Evolutionary conservation across 2,888 invertebrate species (phyloP), one percentile per base, ranked within the genome.

Genomic region (Lamproptera curius): DNA sequence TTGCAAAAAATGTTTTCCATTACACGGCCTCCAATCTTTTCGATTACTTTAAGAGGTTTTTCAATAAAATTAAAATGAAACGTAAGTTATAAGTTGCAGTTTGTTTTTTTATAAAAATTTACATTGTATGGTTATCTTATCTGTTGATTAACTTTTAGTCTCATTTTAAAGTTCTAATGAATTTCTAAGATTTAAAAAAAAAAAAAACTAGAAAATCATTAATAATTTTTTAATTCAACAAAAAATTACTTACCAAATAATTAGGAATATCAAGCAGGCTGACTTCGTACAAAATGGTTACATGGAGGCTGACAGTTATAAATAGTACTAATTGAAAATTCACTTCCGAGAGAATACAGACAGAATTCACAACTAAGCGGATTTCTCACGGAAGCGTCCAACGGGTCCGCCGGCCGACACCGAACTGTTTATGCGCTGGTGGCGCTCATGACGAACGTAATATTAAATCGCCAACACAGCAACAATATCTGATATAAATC

Each of bases 351-450:
- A 44, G 17, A 43, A 9, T 17, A 49, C 39, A 33, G 3, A n/a
- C 16, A 17, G 11, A 20, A 45, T 26, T 17, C 33, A 14, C 35
- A 9, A 35, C 9, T 41, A 15, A 14, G 34, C 26, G 8, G 14
- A 17, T 23, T 33, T 2, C 5, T 11, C 11, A 38, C 34, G 48
- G 44, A 43, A 49, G n/a, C 49, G 49, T 44, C 35, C 28, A 15
- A n/a, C 16, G 16, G 11, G 34, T 35, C 35, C 36, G 49, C 43
- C 49, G 49, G 36, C 28, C 31, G 49, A 16, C 28, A 43, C 40
- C 14, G 36, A 17, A 49, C 49, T 49, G 49, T 49, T 49, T 49
- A 43, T 42, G 28, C 43, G 17, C 35, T 28, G 44, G 34, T 15
- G 41, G 49, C 43, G 43, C 41, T 41, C 36, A 14, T 41, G 49